These are phyloP conservation scores for Gallinago paraguaiae DNA, from an alignment of 2,113 vertebrate species.

Conservation along the genomic window DNA sequence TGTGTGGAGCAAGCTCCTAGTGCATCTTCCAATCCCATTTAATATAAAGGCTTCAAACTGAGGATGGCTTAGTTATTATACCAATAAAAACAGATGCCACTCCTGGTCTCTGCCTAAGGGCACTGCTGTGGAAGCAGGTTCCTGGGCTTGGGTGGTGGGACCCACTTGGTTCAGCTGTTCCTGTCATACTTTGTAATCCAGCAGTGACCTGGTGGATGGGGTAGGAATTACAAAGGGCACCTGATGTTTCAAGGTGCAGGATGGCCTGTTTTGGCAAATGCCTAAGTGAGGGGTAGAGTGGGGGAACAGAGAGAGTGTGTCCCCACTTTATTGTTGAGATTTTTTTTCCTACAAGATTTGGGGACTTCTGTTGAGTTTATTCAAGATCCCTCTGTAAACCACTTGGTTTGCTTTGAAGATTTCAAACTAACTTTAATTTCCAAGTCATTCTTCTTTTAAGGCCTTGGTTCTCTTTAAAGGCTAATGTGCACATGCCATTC, in stretches of 20 bases:
- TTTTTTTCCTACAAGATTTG: neutral
- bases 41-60: neutral
- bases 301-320: neutral
- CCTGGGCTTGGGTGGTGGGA: neutral
- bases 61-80: neutral
- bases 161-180: neutral
- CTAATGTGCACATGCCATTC: neutral
- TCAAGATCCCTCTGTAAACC: neutral
- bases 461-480: neutral
- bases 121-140: neutral
- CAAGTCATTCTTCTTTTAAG: neutral
- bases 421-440: neutral
- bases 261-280: neutral
- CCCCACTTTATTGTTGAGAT: neutral
- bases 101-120: neutral
- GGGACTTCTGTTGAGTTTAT: neutral
- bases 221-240: neutral
- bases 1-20: neutral
- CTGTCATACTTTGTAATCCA: neutral
- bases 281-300: neutral
- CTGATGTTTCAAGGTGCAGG: neutral
- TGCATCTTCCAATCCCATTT: neutral
- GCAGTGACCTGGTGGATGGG: neutral
- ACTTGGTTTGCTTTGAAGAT: neutral
- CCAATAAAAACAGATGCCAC: neutral